A percentile compares a stretch with the other conserved stretches of the same genome.
Conservation (phyloP, 2,888 invertebrate species). For the Branchipolynoe longqiensis region DNA sequence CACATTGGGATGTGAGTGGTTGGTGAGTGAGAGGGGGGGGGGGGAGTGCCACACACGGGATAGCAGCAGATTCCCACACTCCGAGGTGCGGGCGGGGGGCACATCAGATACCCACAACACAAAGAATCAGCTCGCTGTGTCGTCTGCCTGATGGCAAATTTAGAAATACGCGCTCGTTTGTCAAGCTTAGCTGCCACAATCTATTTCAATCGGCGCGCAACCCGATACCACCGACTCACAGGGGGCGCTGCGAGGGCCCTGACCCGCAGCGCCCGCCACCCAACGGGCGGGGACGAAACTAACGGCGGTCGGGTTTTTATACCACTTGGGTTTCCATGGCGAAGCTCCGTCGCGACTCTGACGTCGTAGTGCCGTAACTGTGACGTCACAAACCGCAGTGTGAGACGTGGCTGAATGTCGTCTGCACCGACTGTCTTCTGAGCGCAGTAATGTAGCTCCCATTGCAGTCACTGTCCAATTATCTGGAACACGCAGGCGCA, state of each 20-base stretch:
- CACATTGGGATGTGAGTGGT: not conserved
- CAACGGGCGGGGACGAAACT: not conserved
- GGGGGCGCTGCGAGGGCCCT: not conserved
- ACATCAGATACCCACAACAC: constrained; percentile 12
- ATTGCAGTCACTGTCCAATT: no score
- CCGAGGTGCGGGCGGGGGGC: not conserved
- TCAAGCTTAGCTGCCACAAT: constrained; percentile 2
- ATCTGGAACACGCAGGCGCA: no score
- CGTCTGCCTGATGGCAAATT: constrained; percentile 22
- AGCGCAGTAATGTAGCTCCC: no score
- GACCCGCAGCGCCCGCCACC: constrained; percentile 42
- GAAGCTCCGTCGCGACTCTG: no score
- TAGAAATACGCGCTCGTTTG: constrained; percentile 38
- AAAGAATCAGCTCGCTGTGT: constrained; percentile 1
- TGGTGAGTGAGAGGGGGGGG: no score
- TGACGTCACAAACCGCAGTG: no score
- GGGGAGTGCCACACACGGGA: no score
- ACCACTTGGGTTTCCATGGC: no score
- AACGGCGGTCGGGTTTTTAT: no score
- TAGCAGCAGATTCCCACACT: constrained; percentile 29
- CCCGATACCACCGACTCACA: constrained; percentile 11
- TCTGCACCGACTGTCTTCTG: no score
- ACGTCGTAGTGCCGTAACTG: no score
- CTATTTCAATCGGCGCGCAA: constrained; percentile 34
- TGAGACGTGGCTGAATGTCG: no score